These are phyloP conservation scores for Epirrhoe tristata DNA, from an alignment of 2,888 invertebrate species.

Conservation along the genomic window DNA sequence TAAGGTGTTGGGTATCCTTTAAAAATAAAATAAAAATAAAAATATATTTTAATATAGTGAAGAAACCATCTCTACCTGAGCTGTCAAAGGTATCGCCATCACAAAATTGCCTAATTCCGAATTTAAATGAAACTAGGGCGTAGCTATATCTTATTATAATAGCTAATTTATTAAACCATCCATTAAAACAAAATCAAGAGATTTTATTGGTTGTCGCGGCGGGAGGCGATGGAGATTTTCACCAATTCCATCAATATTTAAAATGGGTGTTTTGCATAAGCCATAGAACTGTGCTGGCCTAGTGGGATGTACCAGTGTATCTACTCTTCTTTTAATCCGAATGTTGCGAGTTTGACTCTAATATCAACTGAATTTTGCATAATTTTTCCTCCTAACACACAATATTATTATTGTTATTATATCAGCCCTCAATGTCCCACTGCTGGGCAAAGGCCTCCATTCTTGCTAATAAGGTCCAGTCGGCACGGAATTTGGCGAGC, in stretches of 20 bases:
- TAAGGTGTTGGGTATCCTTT: too few species aligned
- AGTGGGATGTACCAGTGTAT: too few species aligned
- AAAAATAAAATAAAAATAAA: too few species aligned
- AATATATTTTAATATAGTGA: not conserved
- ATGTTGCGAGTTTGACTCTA: too few species aligned
- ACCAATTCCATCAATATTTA: constrained; percentile 38
- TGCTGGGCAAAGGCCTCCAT: too few species aligned
- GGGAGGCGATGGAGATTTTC: constrained; percentile 49
- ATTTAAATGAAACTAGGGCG: constrained; percentile 60
- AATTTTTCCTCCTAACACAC: too few species aligned
- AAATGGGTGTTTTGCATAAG: constrained; percentile 33
- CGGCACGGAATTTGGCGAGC: too few species aligned
- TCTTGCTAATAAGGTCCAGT: too few species aligned
- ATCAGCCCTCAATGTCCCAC: too few species aligned
- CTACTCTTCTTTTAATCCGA: too few species aligned
- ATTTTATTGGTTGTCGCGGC: constrained; percentile 58
- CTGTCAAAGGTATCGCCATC: constrained; percentile 24
- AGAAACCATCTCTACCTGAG: constrained; percentile 1
- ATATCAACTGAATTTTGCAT: too few species aligned
- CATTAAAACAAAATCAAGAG: constrained; percentile 65
- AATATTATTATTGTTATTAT: too few species aligned
- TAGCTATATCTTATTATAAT: constrained; percentile 58
- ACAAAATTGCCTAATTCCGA: constrained; percentile 50
- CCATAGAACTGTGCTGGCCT: not conserved
- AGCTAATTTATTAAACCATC: constrained; percentile 64